A percentile compares a stretch with the other conserved stretches of the same genome.
Evolutionary conservation across 2,888 invertebrate species (phyloP).

Genomic region (Pachliopta kotzebuea): DNA sequence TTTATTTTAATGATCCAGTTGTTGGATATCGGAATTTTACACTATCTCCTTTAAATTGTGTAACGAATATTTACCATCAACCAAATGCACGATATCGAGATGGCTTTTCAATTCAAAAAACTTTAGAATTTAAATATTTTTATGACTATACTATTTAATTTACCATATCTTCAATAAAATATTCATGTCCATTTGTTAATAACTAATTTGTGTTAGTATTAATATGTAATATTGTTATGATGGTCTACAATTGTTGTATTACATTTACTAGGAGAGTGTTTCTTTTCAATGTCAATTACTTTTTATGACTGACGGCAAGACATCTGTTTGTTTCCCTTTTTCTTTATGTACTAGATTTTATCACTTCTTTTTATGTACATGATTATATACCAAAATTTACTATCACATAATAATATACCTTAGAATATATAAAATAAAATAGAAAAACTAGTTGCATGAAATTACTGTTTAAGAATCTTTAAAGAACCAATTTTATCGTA

Average conservation of each 20-base stretch:
- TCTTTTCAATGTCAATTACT: neutral
- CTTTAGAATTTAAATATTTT: too few relatives aligned
- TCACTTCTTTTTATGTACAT: neutral
- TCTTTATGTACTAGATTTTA: neutral
- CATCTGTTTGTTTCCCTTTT: neutral
- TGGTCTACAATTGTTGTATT: constrained; percentile 1
- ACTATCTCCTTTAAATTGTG: too few relatives aligned
- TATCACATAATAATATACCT: too few relatives aligned
- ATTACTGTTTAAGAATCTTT: too few relatives aligned
- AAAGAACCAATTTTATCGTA: too few relatives aligned
- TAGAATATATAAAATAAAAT: too few relatives aligned
- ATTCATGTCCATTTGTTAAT: neutral
- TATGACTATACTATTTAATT: too few relatives aligned
- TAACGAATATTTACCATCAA: too few relatives aligned
- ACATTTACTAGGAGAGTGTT: neutral
- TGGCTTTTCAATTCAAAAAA: too few relatives aligned
- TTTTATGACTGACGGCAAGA: neutral
- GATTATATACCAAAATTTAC: neutral
- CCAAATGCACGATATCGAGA: too few relatives aligned
- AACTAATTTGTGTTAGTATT: neutral
- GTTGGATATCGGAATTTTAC: neutral
- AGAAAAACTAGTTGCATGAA: too few relatives aligned
- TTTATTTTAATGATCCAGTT: neutral
- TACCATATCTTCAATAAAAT: too few relatives aligned
- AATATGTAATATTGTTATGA: neutral